Base-by-base conservation (phyloP, 2,888 invertebrate species). In the Meloe dianella region DNA sequence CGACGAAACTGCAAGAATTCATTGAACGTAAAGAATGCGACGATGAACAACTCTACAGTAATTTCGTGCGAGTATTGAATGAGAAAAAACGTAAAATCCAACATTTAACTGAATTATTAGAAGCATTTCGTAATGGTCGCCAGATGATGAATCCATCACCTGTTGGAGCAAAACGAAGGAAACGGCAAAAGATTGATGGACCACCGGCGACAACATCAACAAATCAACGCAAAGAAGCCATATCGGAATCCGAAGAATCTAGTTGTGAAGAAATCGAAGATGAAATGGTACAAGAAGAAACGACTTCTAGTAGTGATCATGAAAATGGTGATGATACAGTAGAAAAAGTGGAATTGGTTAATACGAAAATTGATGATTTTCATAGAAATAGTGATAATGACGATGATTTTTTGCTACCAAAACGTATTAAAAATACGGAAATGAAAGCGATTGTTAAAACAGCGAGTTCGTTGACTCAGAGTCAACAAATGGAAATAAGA, bases 41-140 rank as follows among this genome's bases (percentile, higher is more conserved):
- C 58, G 81, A 82, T 61, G 64, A 76, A 60, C 72, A 77, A 65
- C 73, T 81, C 64, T 79, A 77, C 17, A 79, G 77, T 60, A 78
- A 75, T 32, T 82, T 82, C 74, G 65, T 79, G 29, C 68, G 77
- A 60, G 57, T 81, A 35, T 69, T 83, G 70, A 82, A 83, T 73
- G 82, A 82, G 69, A 83, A 83, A 64, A 83, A 83, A 68, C 75
- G 72, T 27, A 73, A 78, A 56, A 82, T 82, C 67, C 79, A 80
- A 64, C 79, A 80, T 71, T 72, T 82, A 56, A 80, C 75, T 63
- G 80, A 82, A 70, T 70, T 79, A n/a, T 67, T 83, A 63, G 73
- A 79, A 63, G 79, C 77, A 32, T 76, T 77, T 58, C 73, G 69
- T 64, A 65, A 71, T 38, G 73, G 77, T 20, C 73, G 75, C 61